Percentiles rank a stretch among this genome's conserved stretches.
phyloP scores from a whole-genome alignment of 2,797 vertebrate species.

The Sparus aurata region DNA sequence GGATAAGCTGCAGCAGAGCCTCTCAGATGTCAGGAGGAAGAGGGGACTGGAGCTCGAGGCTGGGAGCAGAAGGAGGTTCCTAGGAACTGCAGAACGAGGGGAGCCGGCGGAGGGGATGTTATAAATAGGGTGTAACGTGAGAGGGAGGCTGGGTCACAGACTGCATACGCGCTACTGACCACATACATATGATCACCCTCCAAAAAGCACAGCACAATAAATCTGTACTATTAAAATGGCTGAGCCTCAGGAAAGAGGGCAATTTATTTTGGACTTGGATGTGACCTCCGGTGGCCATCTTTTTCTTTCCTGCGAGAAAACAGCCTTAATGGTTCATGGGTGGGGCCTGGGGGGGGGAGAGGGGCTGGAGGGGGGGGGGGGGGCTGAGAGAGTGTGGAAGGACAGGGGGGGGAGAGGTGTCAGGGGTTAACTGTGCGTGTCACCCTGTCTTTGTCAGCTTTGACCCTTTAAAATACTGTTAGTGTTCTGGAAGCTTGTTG shows the following conservation, averaged over 20 bases:
- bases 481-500: slow-evolving; percentile 24
- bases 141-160: slow-evolving; percentile 97
- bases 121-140: slow-evolving; percentile 99
- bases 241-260: slow-evolving; percentile 78
- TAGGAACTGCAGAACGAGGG: slow-evolving; percentile 90
- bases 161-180: slow-evolving; percentile 91
- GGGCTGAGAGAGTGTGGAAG: slow-evolving; percentile 20
- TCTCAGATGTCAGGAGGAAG: slow-evolving; percentile 89
- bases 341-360: slow-evolving; percentile 29
- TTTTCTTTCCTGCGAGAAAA: slow-evolving; percentile 57
- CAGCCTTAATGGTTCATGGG: slow-evolving; percentile 55
- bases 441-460: slow-evolving; percentile 56
- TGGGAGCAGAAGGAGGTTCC: slow-evolving; percentile 92
- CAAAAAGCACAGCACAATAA: slow-evolving; percentile 87
- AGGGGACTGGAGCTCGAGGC: slow-evolving; percentile 82
- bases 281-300: slow-evolving; percentile 76
- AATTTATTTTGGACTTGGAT: slow-evolving; percentile 79
- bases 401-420: slow-evolving; percentile 48
- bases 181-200: slow-evolving; percentile 91
- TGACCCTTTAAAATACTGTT: slow-evolving; percentile 65
- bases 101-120: slow-evolving; percentile 92
- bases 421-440: slow-evolving; percentile 71
- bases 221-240: slow-evolving; percentile 84
- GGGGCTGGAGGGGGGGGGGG: too few relatives aligned
- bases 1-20: slow-evolving; percentile 86